Evolutionary conservation across 2,888 invertebrate genomes (phyloP).

Genomic region (Melikaiella ostensackeni): DNA sequence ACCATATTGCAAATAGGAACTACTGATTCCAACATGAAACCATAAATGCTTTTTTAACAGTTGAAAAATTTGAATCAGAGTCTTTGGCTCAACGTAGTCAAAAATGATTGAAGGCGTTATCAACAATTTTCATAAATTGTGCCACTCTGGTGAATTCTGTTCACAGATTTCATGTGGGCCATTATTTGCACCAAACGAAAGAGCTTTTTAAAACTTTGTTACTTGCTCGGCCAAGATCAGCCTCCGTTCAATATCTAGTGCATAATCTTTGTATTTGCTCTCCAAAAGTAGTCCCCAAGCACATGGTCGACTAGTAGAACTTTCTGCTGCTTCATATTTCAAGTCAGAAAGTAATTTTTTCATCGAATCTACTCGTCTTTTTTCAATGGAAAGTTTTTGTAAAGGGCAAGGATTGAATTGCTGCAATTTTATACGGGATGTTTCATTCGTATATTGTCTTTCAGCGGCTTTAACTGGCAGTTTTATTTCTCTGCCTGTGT

Average conservation of each 20-base stretch:
- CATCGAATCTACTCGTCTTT: background rate
- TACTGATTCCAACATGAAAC: background rate
- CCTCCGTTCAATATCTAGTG: background rate
- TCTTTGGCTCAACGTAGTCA: too few relatives aligned
- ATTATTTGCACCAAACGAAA: background rate
- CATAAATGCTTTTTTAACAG: background rate
- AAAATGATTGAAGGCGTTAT: background rate
- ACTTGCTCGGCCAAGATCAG: background rate
- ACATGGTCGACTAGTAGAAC: too few relatives aligned
- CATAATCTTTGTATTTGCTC: background rate
- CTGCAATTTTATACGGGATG: too few relatives aligned
- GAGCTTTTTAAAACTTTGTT: background rate
- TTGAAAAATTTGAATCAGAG: background rate
- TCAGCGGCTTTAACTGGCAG: too few relatives aligned
- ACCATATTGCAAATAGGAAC: background rate
- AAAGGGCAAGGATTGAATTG: background rate
- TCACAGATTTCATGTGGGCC: background rate
- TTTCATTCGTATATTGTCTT: too few relatives aligned
- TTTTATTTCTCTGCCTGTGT: conserved; percentile 3
- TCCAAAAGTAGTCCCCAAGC: background rate
- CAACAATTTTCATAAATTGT: background rate
- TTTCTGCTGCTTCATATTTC: background rate
- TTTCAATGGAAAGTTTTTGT: background rate
- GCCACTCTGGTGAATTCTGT: background rate
- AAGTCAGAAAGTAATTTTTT: background rate